Base-by-base conservation (phyloP, 2,113 vertebrate genomes). In the Scomber colias region DNA sequence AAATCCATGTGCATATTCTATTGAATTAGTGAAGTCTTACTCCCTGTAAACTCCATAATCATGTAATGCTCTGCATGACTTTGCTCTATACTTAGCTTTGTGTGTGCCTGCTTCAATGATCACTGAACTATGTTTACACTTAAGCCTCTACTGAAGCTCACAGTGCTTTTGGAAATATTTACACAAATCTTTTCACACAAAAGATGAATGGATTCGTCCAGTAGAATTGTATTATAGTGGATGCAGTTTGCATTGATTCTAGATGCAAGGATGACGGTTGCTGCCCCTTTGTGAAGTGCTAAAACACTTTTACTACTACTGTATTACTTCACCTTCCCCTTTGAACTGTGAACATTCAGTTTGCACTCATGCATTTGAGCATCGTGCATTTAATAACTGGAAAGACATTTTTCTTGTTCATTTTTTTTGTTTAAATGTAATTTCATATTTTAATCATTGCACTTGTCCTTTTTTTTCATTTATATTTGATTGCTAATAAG, bases 61-160 rank as follows among this genome's bases (percentile, higher is more conserved):
- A 90, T 72, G 82, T 84, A 78, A 87, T 68, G 87, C 89, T 87
- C 80, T 92, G 93, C 92, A 92, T 92, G 93, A 90, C 75, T 82
- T 85, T 82, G 50, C 60, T 89, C 85, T 90, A 60, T 87, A 80
- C 73, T 88, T 81, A 82, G 89, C 86, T 92, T 91, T 92, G 67
- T 91, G 89, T 88, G 91, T 91, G 91, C 88, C 92, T 93, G 92
- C 90, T 90, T 90, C 79, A 83, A 67, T 50, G 75, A 83, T 87
- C 91, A 92, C 86, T 84, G 77, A 84, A 84, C 77, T 90, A 92
- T 88, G 92, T 93, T 94, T 91, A 93, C 91, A 94, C 87, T 65
- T 69, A 60, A 79, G 80, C 82, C 81, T 90, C 82, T 56, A 61
- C 75, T 46, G 76, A 81, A 67, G 77, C 63, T 85, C 77, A 86